Evolutionary conservation across 2,797 vertebrate species (phyloP), one percentile per base, ranked within the genome.

Genomic region (Eulemur coronatus): DNA sequence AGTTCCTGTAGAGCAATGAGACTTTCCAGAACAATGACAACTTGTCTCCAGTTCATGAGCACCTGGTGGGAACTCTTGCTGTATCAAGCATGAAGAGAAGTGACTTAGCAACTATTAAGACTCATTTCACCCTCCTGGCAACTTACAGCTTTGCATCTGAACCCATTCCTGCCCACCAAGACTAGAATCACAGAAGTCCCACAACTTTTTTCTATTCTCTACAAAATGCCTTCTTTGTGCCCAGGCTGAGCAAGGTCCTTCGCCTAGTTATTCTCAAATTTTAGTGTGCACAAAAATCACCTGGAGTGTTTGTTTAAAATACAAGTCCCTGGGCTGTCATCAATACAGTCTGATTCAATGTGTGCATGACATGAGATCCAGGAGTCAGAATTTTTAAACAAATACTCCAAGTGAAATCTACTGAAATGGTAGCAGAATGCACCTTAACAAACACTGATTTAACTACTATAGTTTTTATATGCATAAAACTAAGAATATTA

Each of bases 391-490:
- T 26, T 79, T 75, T 84, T 57, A 80, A 86, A 70, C 41, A 92
- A 95, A 88, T 75, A 79, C 15, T 75, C 28, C n/a, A 35, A 28
- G 26, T 48, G n/a, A 87, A 92, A 84, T 92, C 63, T 94, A 22
- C 38, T 63, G 33, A 79, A 67, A 61, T 81, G 20, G 35, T 11
- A 55, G 0, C 7, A 90, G 33, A 35, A 4, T 30, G 35, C 28
- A 55, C 8, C 35, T 76, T 84, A 43, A 33, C 18, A 78, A 79
- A 87, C 26, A 41, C 33, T 8, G 8, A 75, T 33, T 82, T 90
- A 91, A 61, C 11, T 35, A 59, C 12, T 84, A 28, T 33, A 35
- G 33, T 35, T n/a, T 97, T 67, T 14, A 30, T 52, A 85, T 52
- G 24, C 48, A 72, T 59, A 76, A 91, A 50, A 38, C 13, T 24